These are phyloP conservation scores for Siphamia tubifer DNA, from an alignment of 2,113 vertebrate genomes.

Conservation along the genomic window DNA sequence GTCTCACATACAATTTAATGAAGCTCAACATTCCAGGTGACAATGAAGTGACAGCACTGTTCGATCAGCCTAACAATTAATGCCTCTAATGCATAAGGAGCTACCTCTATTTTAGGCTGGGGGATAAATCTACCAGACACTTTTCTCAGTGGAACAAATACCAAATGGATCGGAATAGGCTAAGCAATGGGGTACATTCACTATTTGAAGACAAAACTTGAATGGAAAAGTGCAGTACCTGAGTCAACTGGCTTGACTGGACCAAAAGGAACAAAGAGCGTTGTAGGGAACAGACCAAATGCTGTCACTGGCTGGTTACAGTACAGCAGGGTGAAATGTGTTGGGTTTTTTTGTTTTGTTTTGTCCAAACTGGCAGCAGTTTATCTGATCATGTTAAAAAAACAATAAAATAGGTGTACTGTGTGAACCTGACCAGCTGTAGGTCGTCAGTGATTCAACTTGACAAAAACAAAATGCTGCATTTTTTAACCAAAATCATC, in stretches of 20 bases:
- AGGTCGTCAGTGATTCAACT: conserved; percentile 28
- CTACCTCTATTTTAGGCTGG: conserved; percentile 14
- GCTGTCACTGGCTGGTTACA: too few relatives aligned
- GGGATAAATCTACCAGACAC: conserved; percentile 5
- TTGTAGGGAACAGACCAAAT: conserved; percentile 8
- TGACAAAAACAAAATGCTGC: conserved; percentile 62
- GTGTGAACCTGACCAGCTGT: conserved; percentile 26
- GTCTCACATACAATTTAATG: conserved; percentile 29
- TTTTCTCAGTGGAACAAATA: conserved; percentile 27
- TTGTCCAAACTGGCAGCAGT: conserved; percentile 19
- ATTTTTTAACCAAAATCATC: conserved; percentile 58
- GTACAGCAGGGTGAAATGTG: conserved; percentile 1
- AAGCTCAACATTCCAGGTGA: conserved; percentile 49
- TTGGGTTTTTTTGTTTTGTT: conserved; percentile 38
- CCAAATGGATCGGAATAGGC: conserved; percentile 14
- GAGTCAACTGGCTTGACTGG: conserved; percentile 58
- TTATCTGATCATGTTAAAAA: conserved; percentile 20
- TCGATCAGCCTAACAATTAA: conserved; percentile 21
- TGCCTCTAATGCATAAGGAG: conserved; percentile 24
- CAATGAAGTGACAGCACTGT: not conserved
- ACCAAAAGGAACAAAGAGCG: conserved; percentile 24
- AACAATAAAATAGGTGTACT: not conserved
- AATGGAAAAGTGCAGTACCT: conserved; percentile 62
- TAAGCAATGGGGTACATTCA: conserved; percentile 45
- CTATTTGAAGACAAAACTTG: conserved; percentile 19